A percentile compares a stretch with the other conserved stretches of the same genome.
Conservation (phyloP, 2,888 invertebrate species). For the Troglohyphantes excavatus region DNA sequence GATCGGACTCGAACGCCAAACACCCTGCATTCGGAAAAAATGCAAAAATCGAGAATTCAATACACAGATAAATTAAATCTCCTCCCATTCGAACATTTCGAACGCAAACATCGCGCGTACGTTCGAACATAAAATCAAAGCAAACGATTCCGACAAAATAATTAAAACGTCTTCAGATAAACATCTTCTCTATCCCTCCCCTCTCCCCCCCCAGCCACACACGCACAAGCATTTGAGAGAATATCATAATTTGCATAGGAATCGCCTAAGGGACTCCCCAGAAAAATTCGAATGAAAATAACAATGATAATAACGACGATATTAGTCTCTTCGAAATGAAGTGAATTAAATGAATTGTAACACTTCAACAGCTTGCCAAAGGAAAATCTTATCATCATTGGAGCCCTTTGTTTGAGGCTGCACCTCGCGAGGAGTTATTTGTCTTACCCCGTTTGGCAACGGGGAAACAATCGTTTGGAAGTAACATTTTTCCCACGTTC, state of each 20-base stretch:
- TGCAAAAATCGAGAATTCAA: neutral
- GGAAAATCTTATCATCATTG: neutral
- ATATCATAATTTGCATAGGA: neutral
- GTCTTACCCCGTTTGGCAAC: slow-evolving; percentile 49
- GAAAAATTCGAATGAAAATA: neutral
- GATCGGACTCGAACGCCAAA: neutral
- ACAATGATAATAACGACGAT: neutral
- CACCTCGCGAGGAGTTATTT: slow-evolving; percentile 18
- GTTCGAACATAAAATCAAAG: neutral
- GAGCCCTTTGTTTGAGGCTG: neutral
- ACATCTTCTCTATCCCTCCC: neutral
- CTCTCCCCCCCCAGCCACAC: neutral
- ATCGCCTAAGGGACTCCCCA: neutral
- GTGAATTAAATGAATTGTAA: slow-evolving; percentile 9
- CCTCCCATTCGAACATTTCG: neutral
- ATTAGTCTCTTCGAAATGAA: neutral
- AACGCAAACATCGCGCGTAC: neutral
- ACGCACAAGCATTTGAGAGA: neutral
- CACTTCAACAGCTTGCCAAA: neutral
- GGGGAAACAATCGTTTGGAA: slow-evolving; percentile 38
- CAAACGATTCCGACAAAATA: neutral
- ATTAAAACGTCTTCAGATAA: neutral
- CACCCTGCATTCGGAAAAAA: neutral
- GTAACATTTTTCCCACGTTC: slow-evolving; percentile 53
- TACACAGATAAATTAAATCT: neutral